Evolutionary conservation across 2,113 vertebrate genomes (phyloP).

Genomic region (Dipodomys stephensi): DNA sequence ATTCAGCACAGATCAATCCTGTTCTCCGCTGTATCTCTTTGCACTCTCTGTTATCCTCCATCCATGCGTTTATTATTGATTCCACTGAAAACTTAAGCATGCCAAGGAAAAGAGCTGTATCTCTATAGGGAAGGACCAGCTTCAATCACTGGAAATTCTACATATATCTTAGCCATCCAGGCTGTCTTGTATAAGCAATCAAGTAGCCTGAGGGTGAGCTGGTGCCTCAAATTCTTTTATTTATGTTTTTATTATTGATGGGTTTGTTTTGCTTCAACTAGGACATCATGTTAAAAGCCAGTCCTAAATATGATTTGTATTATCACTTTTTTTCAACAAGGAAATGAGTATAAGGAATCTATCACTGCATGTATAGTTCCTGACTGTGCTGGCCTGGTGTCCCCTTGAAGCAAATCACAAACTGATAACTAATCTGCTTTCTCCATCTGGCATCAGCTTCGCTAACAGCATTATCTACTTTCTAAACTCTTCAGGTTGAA

Average conservation of each 20-base stretch:
- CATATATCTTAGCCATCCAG: neutral
- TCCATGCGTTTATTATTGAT: neutral
- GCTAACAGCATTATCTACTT: slow-evolving; percentile 16
- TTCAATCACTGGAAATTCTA: neutral
- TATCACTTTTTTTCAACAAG: slow-evolving; percentile 12
- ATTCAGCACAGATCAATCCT: neutral
- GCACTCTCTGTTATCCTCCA: neutral
- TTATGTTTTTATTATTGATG: neutral
- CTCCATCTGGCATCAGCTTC: slow-evolving; percentile 57
- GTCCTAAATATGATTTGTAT: slow-evolving; percentile 2
- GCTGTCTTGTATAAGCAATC: neutral
- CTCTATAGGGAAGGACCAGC: neutral
- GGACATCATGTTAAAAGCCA: neutral
- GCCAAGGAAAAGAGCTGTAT: neutral
- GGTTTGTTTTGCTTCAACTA: slow-evolving; percentile 13
- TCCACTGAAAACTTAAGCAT: neutral
- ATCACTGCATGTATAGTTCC: neutral
- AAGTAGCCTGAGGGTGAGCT: neutral
- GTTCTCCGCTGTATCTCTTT: neutral
- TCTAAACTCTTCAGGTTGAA: slow-evolving; percentile 44
- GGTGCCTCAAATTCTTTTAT: neutral
- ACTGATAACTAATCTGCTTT: slow-evolving; percentile 53
- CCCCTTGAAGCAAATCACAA: slow-evolving; percentile 30
- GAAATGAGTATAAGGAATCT: neutral
- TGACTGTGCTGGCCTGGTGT: neutral